A percentile compares a stretch with the other conserved stretches of the same genome.
phyloP scores from a whole-genome alignment of 2,113 vertebrate species.

The Tetrao urogallus region DNA sequence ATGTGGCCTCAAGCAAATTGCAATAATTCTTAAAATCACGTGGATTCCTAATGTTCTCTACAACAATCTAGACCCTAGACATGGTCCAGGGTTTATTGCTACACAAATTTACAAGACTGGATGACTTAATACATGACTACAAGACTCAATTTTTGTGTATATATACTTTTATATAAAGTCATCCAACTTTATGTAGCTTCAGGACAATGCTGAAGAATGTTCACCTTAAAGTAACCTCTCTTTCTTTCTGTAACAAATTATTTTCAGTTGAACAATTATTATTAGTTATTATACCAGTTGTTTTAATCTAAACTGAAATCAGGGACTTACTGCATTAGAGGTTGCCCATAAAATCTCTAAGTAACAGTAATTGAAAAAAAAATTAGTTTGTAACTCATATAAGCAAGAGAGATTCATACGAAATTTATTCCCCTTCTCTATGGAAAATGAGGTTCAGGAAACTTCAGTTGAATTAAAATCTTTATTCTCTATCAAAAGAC shows the following conservation, averaged over 20 bases:
- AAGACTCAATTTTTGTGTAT: neutral
- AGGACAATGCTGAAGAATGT: neutral
- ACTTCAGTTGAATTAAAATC: neutral
- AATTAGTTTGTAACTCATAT: neutral
- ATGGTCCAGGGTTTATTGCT: neutral
- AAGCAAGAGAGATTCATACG: neutral
- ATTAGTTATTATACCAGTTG: neutral
- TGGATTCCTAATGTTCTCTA: neutral
- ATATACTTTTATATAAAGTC: neutral
- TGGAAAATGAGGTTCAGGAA: neutral
- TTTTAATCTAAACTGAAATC: slow-evolving; percentile 7
- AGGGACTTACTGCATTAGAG: neutral
- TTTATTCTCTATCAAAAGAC: neutral
- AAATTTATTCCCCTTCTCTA: neutral
- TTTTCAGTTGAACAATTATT: neutral
- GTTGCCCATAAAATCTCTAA: neutral
- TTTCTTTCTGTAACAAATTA: neutral
- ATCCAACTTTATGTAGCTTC: neutral
- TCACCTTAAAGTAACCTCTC: slow-evolving; percentile 20
- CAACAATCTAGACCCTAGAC: neutral
- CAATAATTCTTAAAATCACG: neutral
- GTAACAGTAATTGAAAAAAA: neutral
- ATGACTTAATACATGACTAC: neutral
- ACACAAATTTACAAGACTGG: neutral
- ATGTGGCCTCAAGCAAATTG: neutral